Base-by-base conservation (phyloP, 2,113 vertebrate genomes). In the Salvator merianae region DNA sequence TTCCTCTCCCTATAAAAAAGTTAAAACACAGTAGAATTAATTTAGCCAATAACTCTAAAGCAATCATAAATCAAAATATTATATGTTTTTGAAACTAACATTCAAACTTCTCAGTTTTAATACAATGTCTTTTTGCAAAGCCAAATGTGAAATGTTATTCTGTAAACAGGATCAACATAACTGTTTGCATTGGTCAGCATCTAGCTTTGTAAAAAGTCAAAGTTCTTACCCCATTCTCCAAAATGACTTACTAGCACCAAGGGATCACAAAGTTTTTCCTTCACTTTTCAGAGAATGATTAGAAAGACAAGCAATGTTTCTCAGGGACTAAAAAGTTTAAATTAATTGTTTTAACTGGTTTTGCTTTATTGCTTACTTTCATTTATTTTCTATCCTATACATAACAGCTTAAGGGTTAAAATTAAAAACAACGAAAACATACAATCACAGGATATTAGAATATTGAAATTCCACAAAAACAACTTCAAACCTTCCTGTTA, bases 21-120 rank as follows among this genome's bases (percentile, higher is more conserved):
- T 81, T 5, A 62, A 62, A 84, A 47, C 16, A 53, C 12, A 88
- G 86, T 30, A 30, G 59, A 78, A 24, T 28, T 14, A 70, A 68
- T 73, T 82, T 5, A 34, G 65, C 59, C 1, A n/a, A 81, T 89
- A 73, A 65, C 40, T 59, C 14, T 66, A 6, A 6, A 81, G 55
- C 34, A 55, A 72, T 24, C 0, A 0, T 0, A 30, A 73, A 68
- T 87, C 7, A 20, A 18, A 68, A 32, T 9, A 26, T 24, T 26
- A 34, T 26, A 34, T n/a, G 28, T 12, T 36, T 69, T n/a, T 16
- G 79, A 62, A 20, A 5, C 53, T 36, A 26, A 77, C 2, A 0
- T 0, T 38, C 32, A 2, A 12, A 30, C 36, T 28, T 0, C 34
- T n/a, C 53, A 12, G 18, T 70, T 18, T 36, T 28, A 32, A 6